Evolutionary conservation across 92 coral and sea anemone genomes (phyloP).

Genomic region (Porites divaricata): DNA sequence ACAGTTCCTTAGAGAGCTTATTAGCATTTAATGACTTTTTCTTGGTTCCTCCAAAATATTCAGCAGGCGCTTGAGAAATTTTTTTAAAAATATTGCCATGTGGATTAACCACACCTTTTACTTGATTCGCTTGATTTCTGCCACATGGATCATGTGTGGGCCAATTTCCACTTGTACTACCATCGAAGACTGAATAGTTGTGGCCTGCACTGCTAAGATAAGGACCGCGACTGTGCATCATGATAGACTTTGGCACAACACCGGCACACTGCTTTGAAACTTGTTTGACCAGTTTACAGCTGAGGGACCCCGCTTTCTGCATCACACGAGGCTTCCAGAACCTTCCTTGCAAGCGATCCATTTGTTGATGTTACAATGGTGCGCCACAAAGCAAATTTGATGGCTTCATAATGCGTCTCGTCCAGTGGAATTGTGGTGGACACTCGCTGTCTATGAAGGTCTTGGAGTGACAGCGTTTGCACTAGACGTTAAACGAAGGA

Average conservation of each 20-base stretch:
- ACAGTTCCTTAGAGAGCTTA: too few relatives aligned
- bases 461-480: slow-evolving; percentile 28
- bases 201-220: background rate
- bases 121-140: background rate
- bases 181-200: background rate
- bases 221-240: background rate
- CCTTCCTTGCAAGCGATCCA: too few relatives aligned
- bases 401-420: slow-evolving; percentile 31
- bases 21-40: too few relatives aligned
- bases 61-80: background rate
- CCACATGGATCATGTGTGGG: slow-evolving; percentile 24
- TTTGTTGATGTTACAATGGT: background rate
- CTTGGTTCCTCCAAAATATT: too few relatives aligned
- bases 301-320: too few relatives aligned
- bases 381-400: background rate
- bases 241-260: background rate
- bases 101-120: slow-evolving; percentile 22
- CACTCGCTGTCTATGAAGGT: slow-evolving; percentile 11
- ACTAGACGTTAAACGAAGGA: too few relatives aligned
- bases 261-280: too few relatives aligned
- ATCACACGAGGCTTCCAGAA: too few relatives aligned
- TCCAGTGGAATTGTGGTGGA: slow-evolving; percentile 26
- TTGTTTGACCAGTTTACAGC: too few relatives aligned
- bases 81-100: slow-evolving; percentile 22
- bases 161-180: background rate